Evolutionary conservation across 1,140 invertebrate species (phyloP), one percentile per base, ranked within the genome.

Genomic region (Penaeus japonicus): DNA sequence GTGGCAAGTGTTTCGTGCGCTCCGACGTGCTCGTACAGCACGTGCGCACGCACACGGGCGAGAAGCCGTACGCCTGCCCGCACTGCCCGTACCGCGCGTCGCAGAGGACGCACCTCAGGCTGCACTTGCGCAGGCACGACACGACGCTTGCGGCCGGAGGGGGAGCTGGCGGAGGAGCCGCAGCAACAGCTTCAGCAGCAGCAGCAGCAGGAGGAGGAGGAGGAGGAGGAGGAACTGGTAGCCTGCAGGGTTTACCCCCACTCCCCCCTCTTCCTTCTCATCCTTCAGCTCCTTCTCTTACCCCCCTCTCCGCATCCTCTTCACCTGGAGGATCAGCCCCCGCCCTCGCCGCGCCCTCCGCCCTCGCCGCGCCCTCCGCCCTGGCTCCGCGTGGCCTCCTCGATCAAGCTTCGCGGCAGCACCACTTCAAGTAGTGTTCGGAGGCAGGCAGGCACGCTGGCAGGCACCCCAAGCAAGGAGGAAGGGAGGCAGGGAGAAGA

Each of bases 1-100:
- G 87, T 53, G 87, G 87, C 55, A 89, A 89, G 53, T 70, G 54
- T 53, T 89, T 89, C 75, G 86, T 88, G 39, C 79, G 86, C 5
- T 88, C 86, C 10, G 86, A 88, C 57, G 86, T 88, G 75, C 86
- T 88, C 24, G 86, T 88, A 22, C 86, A 88, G 27, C 86, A 88
- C 55, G 73, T 88, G n/a, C 79, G 86, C 27, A 89, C 87, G 27
- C 87, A 89, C 82, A 89, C 87, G 18, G 87, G 87, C 20, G 87
- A 89, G 83, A 89, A 89, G 75, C 87, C 87, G 18, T 89, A 89
- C 73, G 82, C 87, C 65, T 89, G 87, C 30, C 87, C 87, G 35
- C 87, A 89, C 82, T 89, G 87, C 82, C 87, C 87, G 10, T 89
- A 89, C 75, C 82, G 87, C 22, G 87, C 87, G 57, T 89, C 87